phyloP scores from a whole-genome alignment of 92 coral and sea anemone species.

The Phenganax marumi region DNA sequence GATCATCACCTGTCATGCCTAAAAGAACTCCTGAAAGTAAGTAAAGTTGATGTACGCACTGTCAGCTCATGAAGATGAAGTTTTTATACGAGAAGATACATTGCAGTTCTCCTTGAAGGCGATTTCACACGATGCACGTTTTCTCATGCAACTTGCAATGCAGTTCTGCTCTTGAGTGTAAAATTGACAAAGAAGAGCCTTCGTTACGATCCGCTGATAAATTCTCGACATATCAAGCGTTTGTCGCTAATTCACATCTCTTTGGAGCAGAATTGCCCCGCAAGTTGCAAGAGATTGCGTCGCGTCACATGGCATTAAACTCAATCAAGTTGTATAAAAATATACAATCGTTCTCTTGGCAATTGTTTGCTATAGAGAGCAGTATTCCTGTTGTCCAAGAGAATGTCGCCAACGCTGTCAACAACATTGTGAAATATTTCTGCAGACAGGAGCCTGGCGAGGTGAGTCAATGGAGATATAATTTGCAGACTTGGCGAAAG shows the following conservation, averaged over 20 bases:
- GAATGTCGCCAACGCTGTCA: slow-evolving; percentile 87
- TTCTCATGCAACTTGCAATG: not conserved
- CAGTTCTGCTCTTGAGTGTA: too few relatives aligned
- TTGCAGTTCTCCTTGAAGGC: not conserved
- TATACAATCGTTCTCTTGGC: not conserved
- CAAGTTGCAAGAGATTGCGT: too few relatives aligned
- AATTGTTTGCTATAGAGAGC: slow-evolving; percentile 48
- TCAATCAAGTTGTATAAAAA: not conserved
- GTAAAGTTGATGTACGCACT: slow-evolving; percentile 2
- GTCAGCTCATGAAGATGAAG: too few relatives aligned
- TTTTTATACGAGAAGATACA: too few relatives aligned
- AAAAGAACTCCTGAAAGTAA: slow-evolving; percentile 82
- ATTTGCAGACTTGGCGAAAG: not conserved
- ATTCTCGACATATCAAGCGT: too few relatives aligned
- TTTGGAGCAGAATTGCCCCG: too few relatives aligned
- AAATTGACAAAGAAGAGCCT: too few relatives aligned
- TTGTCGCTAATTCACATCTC: too few relatives aligned
- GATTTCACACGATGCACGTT: not conserved
- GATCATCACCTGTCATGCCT: slow-evolving; percentile 83
- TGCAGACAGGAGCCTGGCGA: slow-evolving; percentile 78
- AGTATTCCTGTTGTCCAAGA: slow-evolving; percentile 97
- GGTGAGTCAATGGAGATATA: not conserved
- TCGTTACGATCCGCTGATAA: too few relatives aligned
- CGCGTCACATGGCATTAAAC: too few relatives aligned
- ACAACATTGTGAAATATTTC: slow-evolving; percentile 92